Base-by-base conservation (phyloP, 2,113 vertebrate genomes). In the Ptilorrhoa leucosticta region DNA sequence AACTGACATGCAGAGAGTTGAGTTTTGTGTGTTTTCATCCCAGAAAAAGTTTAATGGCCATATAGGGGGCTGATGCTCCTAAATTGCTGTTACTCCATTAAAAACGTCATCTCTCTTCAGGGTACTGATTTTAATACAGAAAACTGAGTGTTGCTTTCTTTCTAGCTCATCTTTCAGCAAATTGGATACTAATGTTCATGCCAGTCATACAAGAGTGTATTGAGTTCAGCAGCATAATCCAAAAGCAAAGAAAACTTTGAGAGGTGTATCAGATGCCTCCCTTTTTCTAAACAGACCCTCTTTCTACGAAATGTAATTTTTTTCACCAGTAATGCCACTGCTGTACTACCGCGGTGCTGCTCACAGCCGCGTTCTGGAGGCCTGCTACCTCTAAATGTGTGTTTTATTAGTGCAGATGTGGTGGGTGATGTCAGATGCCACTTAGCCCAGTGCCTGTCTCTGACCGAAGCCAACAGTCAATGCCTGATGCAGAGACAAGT, bases 391-490 rank as follows among this genome's bases (percentile, higher is more conserved):
- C 35, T 40, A 6, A 15, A 2, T 5, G 2, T 27, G 23, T 23
- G 9, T 35, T 73, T 81, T 37, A 5, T 31, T 53, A 19, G 30
- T 45, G 68, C 45, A 21, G 47, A 40, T 66, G 15, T 2, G 40
- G 39, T 44, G 40, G 51, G 65, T 81, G 60, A 35, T 50, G 21
- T 47, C 82, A 76, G 6, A 42, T 60, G 33, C 65, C n/a, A 5
- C 16, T 44, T 57, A 45, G 40, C 27, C 65, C 39, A 23, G 47
- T 54, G 33, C 33, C 35, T 48, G 4, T 66, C 64, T 76, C 20
- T 78, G 44, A 33, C 31, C 28, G 60, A 27, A 47, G 56, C 47
- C 40, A 51, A 1, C 19, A 30, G 44, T 7, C 0, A 0, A 2
- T 44, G 26, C 31, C 18, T 61, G 14, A 60, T 5, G 1, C 15